Conservation (phyloP, 92 coral and sea anemone genomes). For the Palythoa heliodiscus region DNA sequence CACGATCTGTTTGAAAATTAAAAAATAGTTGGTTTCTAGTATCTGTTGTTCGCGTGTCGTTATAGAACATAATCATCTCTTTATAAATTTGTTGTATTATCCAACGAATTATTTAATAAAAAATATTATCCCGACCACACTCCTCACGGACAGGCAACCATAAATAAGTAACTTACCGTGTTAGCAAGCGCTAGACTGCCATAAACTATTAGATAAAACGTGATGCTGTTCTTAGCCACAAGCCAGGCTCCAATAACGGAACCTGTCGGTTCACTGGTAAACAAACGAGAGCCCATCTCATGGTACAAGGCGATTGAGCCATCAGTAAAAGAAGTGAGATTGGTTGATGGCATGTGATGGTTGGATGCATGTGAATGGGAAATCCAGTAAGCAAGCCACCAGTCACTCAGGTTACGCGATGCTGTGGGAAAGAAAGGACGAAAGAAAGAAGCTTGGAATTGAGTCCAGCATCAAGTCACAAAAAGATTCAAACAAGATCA, state of each 20-base stretch:
- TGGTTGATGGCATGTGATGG: slow-evolving; percentile 34
- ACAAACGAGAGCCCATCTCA: neutral
- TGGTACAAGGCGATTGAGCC: slow-evolving; percentile 10
- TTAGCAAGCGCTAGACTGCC: slow-evolving; percentile 93
- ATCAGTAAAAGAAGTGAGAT: slow-evolving; percentile 33
- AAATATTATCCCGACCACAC: no score
- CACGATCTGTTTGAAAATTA: no score
- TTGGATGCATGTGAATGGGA: slow-evolving; percentile 67
- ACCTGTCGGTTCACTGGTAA: slow-evolving; percentile 3
- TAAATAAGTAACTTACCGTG: slow-evolving; percentile 60
- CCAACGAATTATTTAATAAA: no score
- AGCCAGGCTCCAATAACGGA: slow-evolving; percentile 33
- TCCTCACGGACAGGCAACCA: no score
- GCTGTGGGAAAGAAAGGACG: slow-evolving; percentile 54
- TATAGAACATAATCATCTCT: no score
- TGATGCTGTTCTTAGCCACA: slow-evolving; percentile 78
- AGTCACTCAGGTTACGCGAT: slow-evolving; percentile 95
- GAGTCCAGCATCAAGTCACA: neutral
- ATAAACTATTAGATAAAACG: slow-evolving; percentile 89
- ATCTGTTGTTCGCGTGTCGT: no score
- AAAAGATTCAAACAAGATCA: neutral
- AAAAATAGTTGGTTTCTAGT: no score
- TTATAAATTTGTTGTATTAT: no score
- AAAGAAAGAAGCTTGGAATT: neutral
- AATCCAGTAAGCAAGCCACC: slow-evolving; percentile 99